phyloP scores from a whole-genome alignment of 2,888 invertebrate species.

The Amphipoea lucens region DNA sequence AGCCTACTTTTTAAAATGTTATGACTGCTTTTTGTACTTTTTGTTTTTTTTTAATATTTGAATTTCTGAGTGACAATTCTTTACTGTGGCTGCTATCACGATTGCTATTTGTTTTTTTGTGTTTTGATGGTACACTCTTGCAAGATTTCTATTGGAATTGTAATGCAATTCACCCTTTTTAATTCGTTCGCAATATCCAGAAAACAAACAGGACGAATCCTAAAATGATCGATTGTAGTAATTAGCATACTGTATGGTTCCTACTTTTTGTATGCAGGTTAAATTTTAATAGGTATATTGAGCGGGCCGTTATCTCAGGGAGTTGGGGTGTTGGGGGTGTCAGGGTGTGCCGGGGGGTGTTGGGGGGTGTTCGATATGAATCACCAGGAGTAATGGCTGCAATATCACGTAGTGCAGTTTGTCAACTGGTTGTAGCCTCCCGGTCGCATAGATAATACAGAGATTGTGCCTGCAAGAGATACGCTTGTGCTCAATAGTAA shows the following conservation, averaged over 20 bases:
- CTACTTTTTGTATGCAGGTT: constrained; percentile 62
- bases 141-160: neutral
- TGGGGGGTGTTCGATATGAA: constrained; percentile 86
- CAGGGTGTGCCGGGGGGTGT: constrained; percentile 79
- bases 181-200: constrained; percentile 24
- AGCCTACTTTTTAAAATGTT: constrained; percentile 29
- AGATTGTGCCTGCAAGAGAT: constrained; percentile 83
- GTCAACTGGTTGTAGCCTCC: constrained; percentile 89
- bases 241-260: constrained; percentile 43
- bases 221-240: constrained; percentile 54
- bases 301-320: constrained; percentile 64
- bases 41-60: constrained; percentile 11
- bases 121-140: neutral
- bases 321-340: constrained; percentile 73
- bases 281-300: constrained; percentile 69
- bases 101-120: neutral
- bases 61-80: constrained; percentile 33
- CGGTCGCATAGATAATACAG: constrained; percentile 87
- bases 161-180: constrained; percentile 23
- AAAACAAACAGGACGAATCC: constrained; percentile 20
- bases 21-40: neutral
- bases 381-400: constrained; percentile 90
- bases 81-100: neutral
- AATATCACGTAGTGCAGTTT: constrained; percentile 91
- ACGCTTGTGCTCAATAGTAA: constrained; percentile 74